Conservation (phyloP, 2,113 vertebrate genomes). For the Psammodynastes pulverulentus region DNA sequence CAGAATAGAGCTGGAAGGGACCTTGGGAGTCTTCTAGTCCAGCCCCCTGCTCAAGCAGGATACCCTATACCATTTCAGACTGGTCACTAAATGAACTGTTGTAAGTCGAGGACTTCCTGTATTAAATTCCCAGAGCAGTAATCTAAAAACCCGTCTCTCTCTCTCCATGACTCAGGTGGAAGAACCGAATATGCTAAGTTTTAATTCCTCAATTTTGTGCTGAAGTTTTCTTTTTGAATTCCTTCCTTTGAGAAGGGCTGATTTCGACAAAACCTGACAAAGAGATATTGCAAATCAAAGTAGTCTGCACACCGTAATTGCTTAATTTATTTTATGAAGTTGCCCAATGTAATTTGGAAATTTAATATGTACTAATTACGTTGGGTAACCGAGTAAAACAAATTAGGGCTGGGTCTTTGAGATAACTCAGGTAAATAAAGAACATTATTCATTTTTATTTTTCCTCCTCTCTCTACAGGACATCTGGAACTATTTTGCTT, state of each 20-base stretch:
- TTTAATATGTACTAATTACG: neutral
- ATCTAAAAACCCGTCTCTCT: neutral
- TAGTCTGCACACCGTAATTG: too few species aligned
- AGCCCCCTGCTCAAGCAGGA: too few species aligned
- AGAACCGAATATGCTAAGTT: neutral
- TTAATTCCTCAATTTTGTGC: neutral
- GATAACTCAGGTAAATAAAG: neutral
- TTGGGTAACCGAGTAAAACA: conserved; percentile 3
- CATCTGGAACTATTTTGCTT: conserved; percentile 27
- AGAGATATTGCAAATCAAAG: neutral
- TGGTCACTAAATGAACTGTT: too few species aligned
- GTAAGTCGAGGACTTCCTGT: too few species aligned
- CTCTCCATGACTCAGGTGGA: neutral
- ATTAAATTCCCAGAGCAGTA: neutral
- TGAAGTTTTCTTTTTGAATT: neutral
- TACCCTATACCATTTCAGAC: too few species aligned
- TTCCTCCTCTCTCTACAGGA: conserved; percentile 42
- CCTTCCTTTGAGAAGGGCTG: neutral
- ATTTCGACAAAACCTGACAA: neutral
- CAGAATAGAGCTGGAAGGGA: too few species aligned
- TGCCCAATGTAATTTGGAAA: conserved; percentile 3
- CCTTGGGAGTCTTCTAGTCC: too few species aligned
- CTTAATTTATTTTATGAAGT: neutral
- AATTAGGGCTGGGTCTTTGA: conserved; percentile 13
- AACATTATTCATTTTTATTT: conserved; percentile 37